Evolutionary conservation across 2,797 vertebrate species (phyloP).

Genomic region (Atherinosoma microstoma): DNA sequence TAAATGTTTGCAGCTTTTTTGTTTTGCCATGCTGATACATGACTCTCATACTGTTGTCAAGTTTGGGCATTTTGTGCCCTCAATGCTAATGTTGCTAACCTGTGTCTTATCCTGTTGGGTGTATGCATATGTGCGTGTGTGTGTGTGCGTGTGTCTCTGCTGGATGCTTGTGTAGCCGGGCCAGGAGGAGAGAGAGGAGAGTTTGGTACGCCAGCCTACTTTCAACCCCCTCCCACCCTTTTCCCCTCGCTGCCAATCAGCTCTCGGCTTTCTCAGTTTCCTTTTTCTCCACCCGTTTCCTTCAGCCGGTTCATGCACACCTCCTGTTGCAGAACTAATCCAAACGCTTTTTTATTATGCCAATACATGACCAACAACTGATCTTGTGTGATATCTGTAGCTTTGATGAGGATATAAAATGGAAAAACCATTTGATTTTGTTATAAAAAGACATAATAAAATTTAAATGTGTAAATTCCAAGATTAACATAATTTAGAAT

Average conservation of each 20-base stretch:
- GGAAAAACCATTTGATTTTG: not conserved
- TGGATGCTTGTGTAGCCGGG: conserved; percentile 87
- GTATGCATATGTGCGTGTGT: conserved; percentile 74
- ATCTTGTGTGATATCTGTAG: conserved; percentile 15
- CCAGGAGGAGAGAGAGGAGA: conserved; percentile 87
- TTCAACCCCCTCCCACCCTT: conserved; percentile 64
- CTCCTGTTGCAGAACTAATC: conserved; percentile 45
- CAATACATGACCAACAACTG: conserved; percentile 68
- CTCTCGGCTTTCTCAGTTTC: conserved; percentile 53
- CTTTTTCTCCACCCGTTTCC: conserved; percentile 29
- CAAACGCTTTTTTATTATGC: conserved; percentile 37
- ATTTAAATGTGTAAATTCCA: not conserved
- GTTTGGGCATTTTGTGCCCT: conserved; percentile 39
- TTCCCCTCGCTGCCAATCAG: conserved; percentile 48
- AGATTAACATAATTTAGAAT: not conserved
- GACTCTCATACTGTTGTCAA: conserved; percentile 35
- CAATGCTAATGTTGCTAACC: conserved; percentile 64
- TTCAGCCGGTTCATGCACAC: conserved; percentile 40
- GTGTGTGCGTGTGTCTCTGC: conserved; percentile 78
- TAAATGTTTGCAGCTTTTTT: conserved; percentile 42
- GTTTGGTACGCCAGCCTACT: conserved; percentile 88
- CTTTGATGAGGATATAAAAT: conserved; percentile 3
- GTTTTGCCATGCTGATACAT: conserved; percentile 35
- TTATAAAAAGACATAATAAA: not conserved
- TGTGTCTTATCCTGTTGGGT: conserved; percentile 82